These are phyloP conservation scores for Caenorhabditis sp. DNA, from an alignment of 2,888 invertebrate species.

Conservation along the genomic window DNA sequence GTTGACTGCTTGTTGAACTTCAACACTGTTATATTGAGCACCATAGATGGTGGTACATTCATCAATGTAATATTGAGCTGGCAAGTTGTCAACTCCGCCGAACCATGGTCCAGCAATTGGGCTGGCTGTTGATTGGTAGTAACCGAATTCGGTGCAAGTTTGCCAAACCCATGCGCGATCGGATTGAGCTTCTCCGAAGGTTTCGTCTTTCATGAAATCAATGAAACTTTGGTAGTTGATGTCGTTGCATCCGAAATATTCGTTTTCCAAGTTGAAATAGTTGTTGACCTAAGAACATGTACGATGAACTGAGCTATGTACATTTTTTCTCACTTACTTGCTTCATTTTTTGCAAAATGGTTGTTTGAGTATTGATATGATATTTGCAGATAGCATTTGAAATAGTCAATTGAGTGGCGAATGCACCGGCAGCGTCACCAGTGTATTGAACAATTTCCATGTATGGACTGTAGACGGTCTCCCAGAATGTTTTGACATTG, in stretches of 20 bases:
- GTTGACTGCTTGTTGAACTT: slow-evolving; percentile 40
- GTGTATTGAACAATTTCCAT: slow-evolving; percentile 93
- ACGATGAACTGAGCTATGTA: background rate
- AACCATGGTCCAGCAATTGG: slow-evolving; percentile 47
- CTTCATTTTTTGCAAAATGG: slow-evolving; percentile 42
- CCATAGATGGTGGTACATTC: slow-evolving; percentile 57
- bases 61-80: slow-evolving; percentile 47
- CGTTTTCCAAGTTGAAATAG: slow-evolving; percentile 43
- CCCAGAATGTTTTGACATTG: slow-evolving; percentile 79
- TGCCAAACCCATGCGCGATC: slow-evolving; percentile 89
- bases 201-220: slow-evolving; percentile 43
- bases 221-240: slow-evolving; percentile 54
- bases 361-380: slow-evolving; percentile 29
- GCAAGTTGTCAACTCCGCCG: slow-evolving; percentile 36
- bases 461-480: slow-evolving; percentile 84
- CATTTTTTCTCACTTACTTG: slow-evolving; percentile 8
- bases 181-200: slow-evolving; percentile 40
- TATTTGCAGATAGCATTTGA: slow-evolving; percentile 49
- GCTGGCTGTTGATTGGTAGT: slow-evolving; percentile 83
- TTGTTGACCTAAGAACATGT: slow-evolving; percentile 35
- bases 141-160: slow-evolving; percentile 94
- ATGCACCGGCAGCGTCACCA: slow-evolving; percentile 71
- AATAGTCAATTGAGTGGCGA: slow-evolving; percentile 42
- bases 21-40: slow-evolving; percentile 30
- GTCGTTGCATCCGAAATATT: slow-evolving; percentile 50